Evolutionary conservation across 2,797 vertebrate genomes (phyloP), one percentile per base, ranked within the genome.

Genomic region (Anas capensis): DNA sequence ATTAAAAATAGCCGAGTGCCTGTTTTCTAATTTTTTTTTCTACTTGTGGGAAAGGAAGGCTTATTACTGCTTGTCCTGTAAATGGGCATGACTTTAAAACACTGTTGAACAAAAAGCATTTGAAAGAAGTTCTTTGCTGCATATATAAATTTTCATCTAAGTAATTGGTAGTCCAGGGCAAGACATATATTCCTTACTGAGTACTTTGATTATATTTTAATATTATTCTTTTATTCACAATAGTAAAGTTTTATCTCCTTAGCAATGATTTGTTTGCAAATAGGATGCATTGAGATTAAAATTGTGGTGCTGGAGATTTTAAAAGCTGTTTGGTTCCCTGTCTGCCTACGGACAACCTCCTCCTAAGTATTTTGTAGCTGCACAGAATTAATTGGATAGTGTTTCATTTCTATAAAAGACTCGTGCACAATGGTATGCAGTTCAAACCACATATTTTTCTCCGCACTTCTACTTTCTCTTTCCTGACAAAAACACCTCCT

Each of bases 201-300:
- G n/a, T 88, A 62, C 29, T 86, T 58, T 64, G 69, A 54, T 94
- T 82, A 48, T 77, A 75, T 87, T 95, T 96, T 85, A 77, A 65
- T 71, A 71, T 54, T 90, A 58, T 65, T 90, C 16, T 61, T 88
- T 90, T 75, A 54, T 90, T 96, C 60, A 54, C 56, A 78, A 48
- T 36, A 72, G 26, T 82, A 75, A 88, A 78, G 6, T 75, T 94
- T 88, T 93, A 65, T 88, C 61, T 96, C 49, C 44, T 49, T 81
- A 75, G 53, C 61, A 83, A 19, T 71, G n/a, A 76, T 92, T 86
- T 92, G 26, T 82, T 95, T 94, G 61, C 40, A 87, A 75, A 85
- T 85, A 86, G 75, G 57, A 51, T 64, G 31, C 49, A 62, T 8
- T 58, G 61, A 80, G 86, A 89, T 94, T 79, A 73, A 92, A 89